Evolutionary conservation across 2,113 vertebrate species (phyloP).

Genomic region (Chascanopsetta lugubris): DNA sequence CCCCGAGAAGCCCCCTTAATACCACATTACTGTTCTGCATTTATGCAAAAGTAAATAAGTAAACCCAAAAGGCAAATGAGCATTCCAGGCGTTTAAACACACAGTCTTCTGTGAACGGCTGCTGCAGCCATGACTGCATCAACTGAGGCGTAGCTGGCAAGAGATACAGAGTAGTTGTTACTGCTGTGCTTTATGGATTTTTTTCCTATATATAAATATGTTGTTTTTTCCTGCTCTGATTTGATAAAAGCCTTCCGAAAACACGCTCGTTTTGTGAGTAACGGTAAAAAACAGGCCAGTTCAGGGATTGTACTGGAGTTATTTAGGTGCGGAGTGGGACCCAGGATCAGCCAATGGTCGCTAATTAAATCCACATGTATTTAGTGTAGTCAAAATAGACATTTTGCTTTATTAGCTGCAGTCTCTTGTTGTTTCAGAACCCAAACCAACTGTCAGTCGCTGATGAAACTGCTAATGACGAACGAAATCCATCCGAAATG

Average conservation of each 20-base stretch:
- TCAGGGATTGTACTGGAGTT: slow-evolving; percentile 3
- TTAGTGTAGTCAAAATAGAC: neutral
- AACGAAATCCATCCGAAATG: slow-evolving; percentile 41
- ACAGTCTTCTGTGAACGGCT: slow-evolving; percentile 75
- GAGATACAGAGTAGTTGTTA: slow-evolving; percentile 23
- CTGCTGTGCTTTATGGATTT: slow-evolving; percentile 36
- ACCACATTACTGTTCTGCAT: slow-evolving; percentile 78
- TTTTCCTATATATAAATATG: slow-evolving; percentile 62
- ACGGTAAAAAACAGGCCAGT: neutral
- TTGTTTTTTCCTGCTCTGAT: slow-evolving; percentile 58
- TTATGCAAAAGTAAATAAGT: slow-evolving; percentile 83
- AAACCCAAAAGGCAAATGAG: slow-evolving; percentile 79
- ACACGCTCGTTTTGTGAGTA: slow-evolving; percentile 18
- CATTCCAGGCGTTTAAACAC: slow-evolving; percentile 81
- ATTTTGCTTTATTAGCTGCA: neutral
- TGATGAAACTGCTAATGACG: slow-evolving; percentile 18
- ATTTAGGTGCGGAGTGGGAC: neutral
- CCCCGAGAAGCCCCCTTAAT: slow-evolving; percentile 73
- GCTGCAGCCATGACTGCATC: slow-evolving; percentile 63
- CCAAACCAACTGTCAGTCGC: slow-evolving; percentile 3
- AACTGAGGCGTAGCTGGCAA: slow-evolving; percentile 56
- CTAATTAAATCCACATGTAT: neutral
- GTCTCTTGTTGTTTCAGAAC: neutral
- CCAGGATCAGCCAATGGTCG: neutral
- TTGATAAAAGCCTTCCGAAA: slow-evolving; percentile 33